Evolutionary conservation across 2,888 invertebrate species (phyloP), one percentile per base, ranked within the genome.

Genomic region (Willowsia nigromaculata): DNA sequence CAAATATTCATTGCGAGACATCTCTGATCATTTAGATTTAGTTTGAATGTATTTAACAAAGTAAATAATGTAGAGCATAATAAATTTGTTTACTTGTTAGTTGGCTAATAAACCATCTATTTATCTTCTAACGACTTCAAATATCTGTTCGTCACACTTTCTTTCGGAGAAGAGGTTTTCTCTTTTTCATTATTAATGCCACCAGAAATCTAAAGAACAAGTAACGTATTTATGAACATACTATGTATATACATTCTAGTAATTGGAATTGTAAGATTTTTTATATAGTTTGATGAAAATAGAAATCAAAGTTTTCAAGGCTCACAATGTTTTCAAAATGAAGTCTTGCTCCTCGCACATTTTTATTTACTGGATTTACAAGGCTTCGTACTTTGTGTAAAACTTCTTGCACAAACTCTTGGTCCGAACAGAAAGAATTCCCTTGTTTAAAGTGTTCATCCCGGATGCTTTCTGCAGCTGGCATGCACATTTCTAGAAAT

Each of bases 401-500:
- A 18, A 86, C 65, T 6, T n/a, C n/a, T 13, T 6, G 4, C 11
- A 86, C 0, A 68, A 80, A 86, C 15, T 86, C 71, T 37, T 68
- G 33, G 15, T 53, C 86, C 0, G 53, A 37, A 27, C 27, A 22
- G 22, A 47, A 30, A 22, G 18, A 6, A 18, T 5, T 40, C 7
- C 68, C 81, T 30, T 71, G 22, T 40, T 65, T 68, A 18, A 68
- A 43, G 1, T 68, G 80, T n/a, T 80, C 33, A 0, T 65, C 18
- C n/a, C 71, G 53, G 4, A 86, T 68, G 3, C 4, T 40, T 86
- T 80, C 86, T 9, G 68, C 68, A 53, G 78, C 33, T 11, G 80
- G 86, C 9, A n/a, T 65, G 18, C 86, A 80, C 22, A 86, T 27
- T 22, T 62, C 65, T 5, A 86, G 53, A 71, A 86, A 86, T 27